Base-by-base conservation (phyloP, 2,113 vertebrate genomes). In the Pandion haliaetus region DNA sequence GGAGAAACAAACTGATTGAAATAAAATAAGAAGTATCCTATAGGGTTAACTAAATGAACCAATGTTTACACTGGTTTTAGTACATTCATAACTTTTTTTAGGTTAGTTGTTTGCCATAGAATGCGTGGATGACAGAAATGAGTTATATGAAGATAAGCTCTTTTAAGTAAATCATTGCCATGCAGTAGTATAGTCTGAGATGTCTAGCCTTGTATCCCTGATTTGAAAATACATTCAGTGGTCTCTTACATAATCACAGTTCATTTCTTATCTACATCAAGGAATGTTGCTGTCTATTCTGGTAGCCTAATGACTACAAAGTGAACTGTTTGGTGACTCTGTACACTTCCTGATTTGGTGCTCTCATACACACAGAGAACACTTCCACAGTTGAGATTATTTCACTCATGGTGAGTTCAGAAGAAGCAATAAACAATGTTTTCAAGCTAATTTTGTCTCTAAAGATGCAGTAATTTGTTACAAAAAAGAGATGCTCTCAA, bases 181-280 rank as follows among this genome's bases (percentile, higher is more conserved):
- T 67, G 86, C 65, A 72, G 29, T 59, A 71, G n/a, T 72, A 62
- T 67, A 66, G 59, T 93, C 44, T 32, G 62, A 74, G 57, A 86
- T 93, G 88, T 90, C 92, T 71, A 23, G 55, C 38, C 47, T 90
- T 45, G 31, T 70, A 38, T 83, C 70, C 15, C n/a, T 92, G 74
- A 78, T 73, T 63, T 91, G 57, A 93, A 89, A 96, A 92, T 92
- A 89, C 77, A 62, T 83, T 83, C 59, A 28, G 14, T 88, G 54
- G n/a, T 83, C 59, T 96, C 79, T 95, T 94, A 95, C 47, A 52
- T 93, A 96, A 96, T 59, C 86, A 63, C 50, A 71, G 52, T 54
- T 96, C 85, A 73, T 94, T 70, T 94, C 92, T 88, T 45, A 72
- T 96, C 83, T 96, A 8, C 72, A 73, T 97, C 92, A 95, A 92